Evolutionary conservation across 37 sponge, comb jelly and placozoan species (phyloP), one percentile per base, ranked within the genome.

Genomic region (Aplysina aerophoba): DNA sequence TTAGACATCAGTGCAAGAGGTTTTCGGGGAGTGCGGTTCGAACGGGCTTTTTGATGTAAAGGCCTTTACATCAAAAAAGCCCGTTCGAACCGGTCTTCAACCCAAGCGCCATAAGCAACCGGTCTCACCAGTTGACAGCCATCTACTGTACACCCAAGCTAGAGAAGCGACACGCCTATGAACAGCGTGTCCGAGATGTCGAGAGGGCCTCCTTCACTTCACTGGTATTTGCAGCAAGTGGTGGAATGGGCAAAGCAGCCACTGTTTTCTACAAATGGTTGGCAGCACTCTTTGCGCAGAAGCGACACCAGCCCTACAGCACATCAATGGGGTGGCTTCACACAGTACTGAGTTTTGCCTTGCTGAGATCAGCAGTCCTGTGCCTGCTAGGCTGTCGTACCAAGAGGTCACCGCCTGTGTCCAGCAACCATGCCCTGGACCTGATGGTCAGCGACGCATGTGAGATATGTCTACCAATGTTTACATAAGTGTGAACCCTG

Each of bases 1-100:
- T 27, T 62, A 11, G 64, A 62, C 64, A 62, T 62, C 64, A 62
- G 64, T 62, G 28, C 64, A 62, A 62, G 64, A 62, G 64, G 64
- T 5, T 62, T 62, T 13, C 11, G 64, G 64, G 64, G 64, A 62
- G 28, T 4, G 12, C 64, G 28, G 64, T 62, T 62, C 11, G 64
- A 62, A 62, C 12, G 64, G 64, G 64, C 64, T 62, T 27, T 62
- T 28, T 62, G 64, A 62, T 4, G 64, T 62, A 62, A 62, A 14
- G 59, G 59, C 19, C 19, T 58, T 58, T 58, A 58, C n/a, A n/a
- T n/a, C n/a, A n/a, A n/a, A n/a, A n/a, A n/a, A n/a, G n/a, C n/a
- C n/a, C n/a, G n/a, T n/a, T n/a, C n/a, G n/a, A n/a, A n/a, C n/a
- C n/a, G 50, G 50, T 44, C 50, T 44, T 44, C 8, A 44, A 44